These are phyloP conservation scores for Akabosia matsudoensis DNA, from an alignment of 1,140 invertebrate genomes.

Conservation along the genomic window DNA sequence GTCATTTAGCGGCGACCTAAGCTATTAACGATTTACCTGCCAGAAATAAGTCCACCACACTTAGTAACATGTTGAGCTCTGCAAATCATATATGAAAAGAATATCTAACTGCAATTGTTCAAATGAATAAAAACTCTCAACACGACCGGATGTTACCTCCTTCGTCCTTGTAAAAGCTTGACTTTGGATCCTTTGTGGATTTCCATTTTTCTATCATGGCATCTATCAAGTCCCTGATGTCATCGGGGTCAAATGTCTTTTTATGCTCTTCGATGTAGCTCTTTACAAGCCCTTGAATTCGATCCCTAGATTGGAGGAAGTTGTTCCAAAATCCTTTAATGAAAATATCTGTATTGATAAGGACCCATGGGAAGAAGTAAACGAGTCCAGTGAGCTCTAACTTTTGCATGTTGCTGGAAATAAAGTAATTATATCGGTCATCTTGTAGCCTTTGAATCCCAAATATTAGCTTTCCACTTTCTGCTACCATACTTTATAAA, in stretches of 20 bases:
- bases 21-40: conserved; percentile 53
- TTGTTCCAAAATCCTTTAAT: conserved; percentile 46
- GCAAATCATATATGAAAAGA: background rate
- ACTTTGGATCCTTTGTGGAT: conserved; percentile 44
- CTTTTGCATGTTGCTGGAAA: conserved; percentile 40
- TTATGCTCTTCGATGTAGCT: conserved; percentile 63
- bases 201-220: conserved; percentile 69
- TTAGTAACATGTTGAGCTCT: conserved; percentile 43
- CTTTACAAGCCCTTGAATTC: conserved; percentile 49
- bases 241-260: conserved; percentile 53
- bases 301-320: conserved; percentile 35
- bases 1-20: background rate
- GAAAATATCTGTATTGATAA: conserved; percentile 49
- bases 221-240: conserved; percentile 69
- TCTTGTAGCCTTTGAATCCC: background rate
- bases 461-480: background rate
- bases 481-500: conserved; percentile 40
- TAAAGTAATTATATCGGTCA: background rate
- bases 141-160: conserved; percentile 31
- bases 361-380: conserved; percentile 44
- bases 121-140: too few species aligned
- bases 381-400: conserved; percentile 35
- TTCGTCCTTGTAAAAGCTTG: conserved; percentile 44
- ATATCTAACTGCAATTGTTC: too few species aligned
- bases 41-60: conserved; percentile 55